Percentiles rank a stretch among this genome's conserved stretches.
phyloP scores from a whole-genome alignment of 2,113 vertebrate species.

The Uria lomvia region DNA sequence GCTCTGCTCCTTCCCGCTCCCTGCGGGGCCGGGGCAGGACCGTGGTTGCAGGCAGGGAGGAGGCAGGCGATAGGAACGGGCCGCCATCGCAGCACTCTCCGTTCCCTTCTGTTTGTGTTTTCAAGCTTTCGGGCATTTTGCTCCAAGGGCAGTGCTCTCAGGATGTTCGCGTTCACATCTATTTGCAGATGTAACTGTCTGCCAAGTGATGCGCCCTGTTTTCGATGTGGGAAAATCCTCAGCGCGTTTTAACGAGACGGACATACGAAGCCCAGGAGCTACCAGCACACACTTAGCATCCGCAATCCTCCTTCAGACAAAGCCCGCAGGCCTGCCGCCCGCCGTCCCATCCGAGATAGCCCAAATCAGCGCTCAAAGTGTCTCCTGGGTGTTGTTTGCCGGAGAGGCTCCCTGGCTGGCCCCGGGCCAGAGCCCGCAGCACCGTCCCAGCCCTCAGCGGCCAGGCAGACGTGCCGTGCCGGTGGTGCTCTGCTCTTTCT shows the following conservation, averaged over 20 bases:
- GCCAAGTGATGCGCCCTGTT: neutral
- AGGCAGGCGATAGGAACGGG: accelerated
- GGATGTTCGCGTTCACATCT: neutral
- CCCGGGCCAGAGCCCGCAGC: neutral
- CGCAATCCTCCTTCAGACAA: neutral
- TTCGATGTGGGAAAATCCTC: neutral
- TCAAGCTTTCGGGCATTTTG: neutral
- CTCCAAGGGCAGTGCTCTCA: neutral
- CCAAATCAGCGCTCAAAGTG: accelerated
- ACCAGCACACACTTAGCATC: neutral
- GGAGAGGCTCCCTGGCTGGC: neutral
- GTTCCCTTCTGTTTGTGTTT: neutral
- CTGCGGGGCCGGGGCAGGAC: accelerated
- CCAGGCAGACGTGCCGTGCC: accelerated
- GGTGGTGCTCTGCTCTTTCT: neutral
- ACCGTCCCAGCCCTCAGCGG: accelerated
- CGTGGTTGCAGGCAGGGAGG: neutral
- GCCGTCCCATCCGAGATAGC: neutral
- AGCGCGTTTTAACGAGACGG: accelerated
- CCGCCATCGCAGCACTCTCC: accelerated
- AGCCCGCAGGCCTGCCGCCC: accelerated
- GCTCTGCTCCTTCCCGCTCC: neutral
- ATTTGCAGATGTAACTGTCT: neutral
- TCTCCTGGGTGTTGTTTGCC: neutral
- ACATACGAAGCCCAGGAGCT: neutral